phyloP scores from a whole-genome alignment of 1,140 invertebrate genomes.

The Drosophila suzukii region DNA sequence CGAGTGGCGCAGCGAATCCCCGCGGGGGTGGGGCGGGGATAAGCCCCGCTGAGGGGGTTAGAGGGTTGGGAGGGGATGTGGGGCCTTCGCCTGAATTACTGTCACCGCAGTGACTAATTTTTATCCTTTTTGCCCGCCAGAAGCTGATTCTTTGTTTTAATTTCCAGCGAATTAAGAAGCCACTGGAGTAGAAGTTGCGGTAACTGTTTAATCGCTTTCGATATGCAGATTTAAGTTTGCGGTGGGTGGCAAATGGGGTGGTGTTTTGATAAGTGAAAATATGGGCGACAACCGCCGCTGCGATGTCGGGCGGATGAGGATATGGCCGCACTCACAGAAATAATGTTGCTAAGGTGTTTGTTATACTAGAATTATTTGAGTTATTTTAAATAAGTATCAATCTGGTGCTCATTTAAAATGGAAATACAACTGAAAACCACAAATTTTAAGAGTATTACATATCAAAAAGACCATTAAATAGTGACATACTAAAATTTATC shows the following conservation, averaged over 20 bases:
- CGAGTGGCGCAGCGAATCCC: constrained; percentile 76
- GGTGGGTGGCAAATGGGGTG: constrained; percentile 21
- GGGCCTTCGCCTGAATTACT: constrained; percentile 55
- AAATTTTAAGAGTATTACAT: no score
- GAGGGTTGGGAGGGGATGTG: constrained; percentile 14
- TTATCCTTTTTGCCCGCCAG: constrained; percentile 65
- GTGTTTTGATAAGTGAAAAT: constrained; percentile 72
- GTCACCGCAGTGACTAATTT: constrained; percentile 81
- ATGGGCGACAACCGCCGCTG: constrained; percentile 50
- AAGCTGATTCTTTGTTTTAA: constrained; percentile 68
- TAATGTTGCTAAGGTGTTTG: no score
- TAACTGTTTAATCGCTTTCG: constrained; percentile 83
- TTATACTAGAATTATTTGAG: no score
- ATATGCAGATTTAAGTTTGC: constrained; percentile 83
- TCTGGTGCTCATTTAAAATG: no score
- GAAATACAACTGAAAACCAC: no score
- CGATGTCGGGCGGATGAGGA: constrained; percentile 50
- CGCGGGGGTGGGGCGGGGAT: constrained; percentile 1
- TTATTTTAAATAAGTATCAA: no score
- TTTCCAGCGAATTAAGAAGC: constrained; percentile 59
- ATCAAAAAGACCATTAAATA: no score
- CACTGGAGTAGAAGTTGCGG: constrained; percentile 23
- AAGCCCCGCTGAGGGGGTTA: background rate
- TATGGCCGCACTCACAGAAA: constrained; percentile 38
- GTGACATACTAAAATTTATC: no score